Conservation (phyloP, 2,113 vertebrate species). For the Neogale vison region DNA sequence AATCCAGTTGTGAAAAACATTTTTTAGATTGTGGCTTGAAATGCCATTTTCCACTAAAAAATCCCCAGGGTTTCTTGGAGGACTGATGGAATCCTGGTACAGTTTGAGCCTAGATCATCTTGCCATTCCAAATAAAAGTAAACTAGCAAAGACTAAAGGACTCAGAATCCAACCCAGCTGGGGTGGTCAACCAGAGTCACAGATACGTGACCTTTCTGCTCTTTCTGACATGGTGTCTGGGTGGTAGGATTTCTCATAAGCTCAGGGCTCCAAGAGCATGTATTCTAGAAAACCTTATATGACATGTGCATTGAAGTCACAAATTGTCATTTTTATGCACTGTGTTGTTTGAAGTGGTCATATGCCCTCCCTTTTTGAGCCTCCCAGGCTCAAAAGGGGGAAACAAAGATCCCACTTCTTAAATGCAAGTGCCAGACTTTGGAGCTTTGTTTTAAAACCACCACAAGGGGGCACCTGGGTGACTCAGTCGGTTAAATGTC, state of each 20-base stretch:
- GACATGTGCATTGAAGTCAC: too few relatives aligned
- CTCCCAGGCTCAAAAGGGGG: background rate
- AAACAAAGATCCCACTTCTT: background rate
- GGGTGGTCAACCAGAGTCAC: background rate
- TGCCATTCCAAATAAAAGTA: background rate
- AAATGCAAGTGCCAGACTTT: background rate
- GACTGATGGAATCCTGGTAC: background rate
- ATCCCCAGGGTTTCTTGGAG: background rate
- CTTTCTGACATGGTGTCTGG: background rate
- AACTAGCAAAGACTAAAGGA: background rate
- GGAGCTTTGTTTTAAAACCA: background rate
- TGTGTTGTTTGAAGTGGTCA: background rate
- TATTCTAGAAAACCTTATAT: background rate
- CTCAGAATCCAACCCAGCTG: background rate
- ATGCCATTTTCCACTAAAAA: background rate
- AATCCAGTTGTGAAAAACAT: background rate
- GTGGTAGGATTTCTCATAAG: background rate
- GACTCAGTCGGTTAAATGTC: background rate
- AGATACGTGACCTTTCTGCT: background rate
- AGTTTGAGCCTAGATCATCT: background rate
- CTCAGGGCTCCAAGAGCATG: too few relatives aligned
- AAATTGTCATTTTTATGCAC: background rate
- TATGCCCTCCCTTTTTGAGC: too few relatives aligned
- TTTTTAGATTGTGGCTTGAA: background rate
- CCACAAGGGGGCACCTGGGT: background rate